Percentiles rank a stretch among this genome's conserved stretches.
Conservation (phyloP, 2,888 invertebrate species). For the Amblyteles armatorius region DNA sequence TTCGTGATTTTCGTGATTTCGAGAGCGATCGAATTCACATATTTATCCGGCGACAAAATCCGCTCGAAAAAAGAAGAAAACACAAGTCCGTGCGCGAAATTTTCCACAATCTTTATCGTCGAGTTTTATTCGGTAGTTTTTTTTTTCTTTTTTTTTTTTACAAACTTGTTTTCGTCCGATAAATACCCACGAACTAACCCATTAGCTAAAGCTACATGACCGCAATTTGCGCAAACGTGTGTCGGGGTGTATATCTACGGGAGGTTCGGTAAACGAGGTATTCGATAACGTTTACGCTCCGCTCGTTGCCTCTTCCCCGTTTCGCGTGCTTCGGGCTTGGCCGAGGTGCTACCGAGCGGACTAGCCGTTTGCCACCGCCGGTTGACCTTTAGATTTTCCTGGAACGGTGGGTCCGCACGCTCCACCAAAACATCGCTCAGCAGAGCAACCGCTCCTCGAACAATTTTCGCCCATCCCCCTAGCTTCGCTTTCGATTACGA, state of each 20-base stretch:
- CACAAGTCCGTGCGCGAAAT: background rate
- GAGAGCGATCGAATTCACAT: background rate
- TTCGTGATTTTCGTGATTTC: too few species aligned
- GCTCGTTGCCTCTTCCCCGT: conserved; percentile 3
- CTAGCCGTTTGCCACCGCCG: background rate
- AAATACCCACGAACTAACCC: background rate
- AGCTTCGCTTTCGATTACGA: background rate
- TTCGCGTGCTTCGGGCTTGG: conserved; percentile 5
- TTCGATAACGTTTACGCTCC: conserved; percentile 11
- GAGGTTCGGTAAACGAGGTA: conserved; percentile 10
- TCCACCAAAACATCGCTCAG: background rate
- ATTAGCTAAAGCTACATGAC: conserved; percentile 13
- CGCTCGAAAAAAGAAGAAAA: background rate
- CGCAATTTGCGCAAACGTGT: conserved; percentile 5
- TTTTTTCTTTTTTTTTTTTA: background rate
- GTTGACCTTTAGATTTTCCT: conserved; percentile 11
- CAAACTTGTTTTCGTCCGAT: background rate
- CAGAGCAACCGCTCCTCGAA: background rate
- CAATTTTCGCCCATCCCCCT: background rate
- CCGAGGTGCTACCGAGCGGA: background rate
- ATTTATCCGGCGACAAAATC: background rate
- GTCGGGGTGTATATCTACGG: background rate
- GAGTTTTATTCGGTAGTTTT: background rate
- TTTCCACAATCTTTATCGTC: background rate
- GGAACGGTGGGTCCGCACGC: background rate